These are phyloP conservation scores for Masnerella sp. DNA, from an alignment of 2,888 invertebrate genomes.

Conservation along the genomic window DNA sequence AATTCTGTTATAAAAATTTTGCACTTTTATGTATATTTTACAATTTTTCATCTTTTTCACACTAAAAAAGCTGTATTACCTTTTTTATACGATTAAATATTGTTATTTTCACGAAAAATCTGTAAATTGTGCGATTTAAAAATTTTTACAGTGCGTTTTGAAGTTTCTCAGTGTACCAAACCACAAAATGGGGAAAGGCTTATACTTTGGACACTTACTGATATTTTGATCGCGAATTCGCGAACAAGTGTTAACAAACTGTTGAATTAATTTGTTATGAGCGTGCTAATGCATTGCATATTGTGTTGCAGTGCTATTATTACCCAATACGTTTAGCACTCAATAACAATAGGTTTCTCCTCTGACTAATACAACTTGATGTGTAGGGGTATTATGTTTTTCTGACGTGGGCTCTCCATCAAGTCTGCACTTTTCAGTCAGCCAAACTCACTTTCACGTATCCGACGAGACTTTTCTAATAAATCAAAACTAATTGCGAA, in stretches of 20 bases:
- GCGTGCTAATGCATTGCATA: constrained; percentile 61
- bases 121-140: too few species aligned
- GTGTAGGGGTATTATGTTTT: constrained; percentile 52
- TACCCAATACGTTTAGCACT: constrained; percentile 61
- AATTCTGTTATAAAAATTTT: too few species aligned
- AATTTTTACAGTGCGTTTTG: too few species aligned
- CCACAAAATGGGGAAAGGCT: too few species aligned
- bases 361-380: constrained; percentile 45
- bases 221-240: too few species aligned
- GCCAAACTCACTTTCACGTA: constrained; percentile 29
- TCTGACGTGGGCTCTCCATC: constrained; percentile 20
- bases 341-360: constrained; percentile 66
- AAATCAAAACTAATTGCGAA: constrained; percentile 43
- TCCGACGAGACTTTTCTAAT: constrained; percentile 26
- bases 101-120: too few species aligned
- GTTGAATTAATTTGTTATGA: constrained; percentile 69
- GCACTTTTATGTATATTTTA: too few species aligned
- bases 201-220: too few species aligned
- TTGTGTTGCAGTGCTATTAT: constrained; percentile 63
- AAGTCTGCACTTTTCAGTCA: constrained; percentile 40
- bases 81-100: too few species aligned
- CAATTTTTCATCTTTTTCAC: too few species aligned
- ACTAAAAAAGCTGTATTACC: too few species aligned
- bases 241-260: constrained; percentile 62
- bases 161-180: too few species aligned